Base-by-base conservation (phyloP, 2,888 invertebrate species). In the Agrochola lota region DNA sequence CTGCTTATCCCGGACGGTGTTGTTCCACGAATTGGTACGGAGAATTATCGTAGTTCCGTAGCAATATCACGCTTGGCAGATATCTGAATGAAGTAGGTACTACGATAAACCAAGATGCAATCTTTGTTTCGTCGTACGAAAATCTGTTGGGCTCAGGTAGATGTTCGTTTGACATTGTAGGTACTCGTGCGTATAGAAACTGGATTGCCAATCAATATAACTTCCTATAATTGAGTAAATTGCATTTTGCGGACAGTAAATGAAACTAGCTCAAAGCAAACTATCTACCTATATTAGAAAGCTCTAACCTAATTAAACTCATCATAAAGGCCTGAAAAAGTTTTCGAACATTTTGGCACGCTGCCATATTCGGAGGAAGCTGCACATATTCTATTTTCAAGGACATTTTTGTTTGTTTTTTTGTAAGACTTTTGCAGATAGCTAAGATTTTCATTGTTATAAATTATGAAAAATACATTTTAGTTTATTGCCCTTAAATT, bases 11-110 rank as follows among this genome's bases (percentile, higher is more conserved):
- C 5, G 43, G n/a, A 15, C 5, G 23, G 2, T 7, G 11, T 49
- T 59, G 4, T 17, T 52, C 26, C 12, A 67, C 7, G 43, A 66
- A 40, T 79, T 49, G 20, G 46, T 60, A 9, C 11, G 2, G 15
- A 46, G 11, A 57, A 59, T 20, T 15, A 35, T 23, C 43, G 11
- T 6, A n/a, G 60, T 57, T 12, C 12, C 49, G n/a, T 30, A 46
- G 46, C 60, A 79, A 71, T 84, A 57, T 49, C 71, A 84, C 15
- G 80, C 60, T 84, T 71, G 23, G 4, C 23, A n/a, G 66, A 30
- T 35, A 78, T 78, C 26, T 66, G 52, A 17, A 20, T 52, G 52
- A 8, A 60, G 26, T 80, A 20, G 55, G 52, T 73, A 17, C 9
- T 46, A 26, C 43, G 12, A 55, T 46, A 26, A 55, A n/a, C 4